A percentile compares a stretch with the other conserved stretches of the same genome.
Conservation (phyloP, 1,140 invertebrate species). For the Adoxophyes honmai region DNA sequence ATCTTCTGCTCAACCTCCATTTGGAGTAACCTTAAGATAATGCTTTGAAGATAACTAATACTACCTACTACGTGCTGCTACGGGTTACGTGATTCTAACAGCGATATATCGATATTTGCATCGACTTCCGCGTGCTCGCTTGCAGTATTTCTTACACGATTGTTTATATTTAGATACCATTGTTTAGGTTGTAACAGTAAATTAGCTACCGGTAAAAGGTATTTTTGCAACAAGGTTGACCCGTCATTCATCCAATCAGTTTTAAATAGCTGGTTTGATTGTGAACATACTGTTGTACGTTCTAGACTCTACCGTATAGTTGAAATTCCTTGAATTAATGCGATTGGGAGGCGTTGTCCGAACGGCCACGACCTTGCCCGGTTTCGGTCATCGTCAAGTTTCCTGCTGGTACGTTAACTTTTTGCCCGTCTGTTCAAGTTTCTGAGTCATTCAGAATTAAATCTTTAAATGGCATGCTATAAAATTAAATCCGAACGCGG, state of each 20-base stretch:
- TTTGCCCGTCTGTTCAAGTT: constrained; percentile 35
- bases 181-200: too few species aligned
- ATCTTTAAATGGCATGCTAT: constrained; percentile 1
- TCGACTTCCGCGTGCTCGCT: not conserved
- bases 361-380: constrained; percentile 55
- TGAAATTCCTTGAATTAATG: constrained; percentile 22
- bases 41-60: constrained; percentile 2
- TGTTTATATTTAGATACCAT: too few species aligned
- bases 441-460: constrained; percentile 40
- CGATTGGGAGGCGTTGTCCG: constrained; percentile 52
- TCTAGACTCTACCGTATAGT: not conserved
- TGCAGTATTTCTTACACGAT: too few species aligned
- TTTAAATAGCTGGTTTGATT: too few species aligned
- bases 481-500: not conserved
- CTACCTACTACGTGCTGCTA: not conserved
- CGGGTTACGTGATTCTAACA: not conserved
- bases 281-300: too few species aligned
- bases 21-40: constrained; percentile 19
- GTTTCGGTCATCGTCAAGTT: constrained; percentile 51
- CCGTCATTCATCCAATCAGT: too few species aligned
- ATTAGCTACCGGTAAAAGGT: too few species aligned
- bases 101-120: not conserved
- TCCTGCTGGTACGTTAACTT: constrained; percentile 39
- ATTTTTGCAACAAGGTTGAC: too few species aligned
- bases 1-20: constrained; percentile 25